Evolutionary conservation across 1,140 invertebrate species (phyloP).

Genomic region (Manduca sexta): DNA sequence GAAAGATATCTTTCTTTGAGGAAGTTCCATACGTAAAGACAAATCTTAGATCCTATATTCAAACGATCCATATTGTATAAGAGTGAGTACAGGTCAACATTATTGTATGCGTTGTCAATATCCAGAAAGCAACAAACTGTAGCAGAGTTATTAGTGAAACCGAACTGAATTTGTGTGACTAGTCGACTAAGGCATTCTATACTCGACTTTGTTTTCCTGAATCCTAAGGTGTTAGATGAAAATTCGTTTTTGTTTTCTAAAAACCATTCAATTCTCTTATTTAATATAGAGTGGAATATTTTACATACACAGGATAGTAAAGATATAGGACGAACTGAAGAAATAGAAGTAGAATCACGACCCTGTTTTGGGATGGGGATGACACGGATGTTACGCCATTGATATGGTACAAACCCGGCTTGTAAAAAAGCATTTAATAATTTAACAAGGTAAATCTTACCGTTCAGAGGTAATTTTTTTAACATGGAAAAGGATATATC

Average conservation of each 20-base stretch:
- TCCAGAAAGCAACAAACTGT: too few species aligned
- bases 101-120: too few species aligned
- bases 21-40: too few species aligned
- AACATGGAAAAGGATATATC: conserved; percentile 19
- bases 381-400: conserved; percentile 3
- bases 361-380: conserved; percentile 1
- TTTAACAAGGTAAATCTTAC: background rate
- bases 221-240: background rate
- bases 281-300: conserved; percentile 2
- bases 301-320: conserved; percentile 3
- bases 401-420: background rate
- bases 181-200: conserved; percentile 9
- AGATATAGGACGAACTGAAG: background rate
- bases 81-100: too few species aligned
- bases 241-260: conserved; percentile 4
- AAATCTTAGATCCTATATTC: too few species aligned
- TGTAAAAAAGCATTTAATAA: background rate
- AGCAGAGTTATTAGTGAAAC: conserved; percentile 9
- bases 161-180: conserved; percentile 7
- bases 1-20: too few species aligned
- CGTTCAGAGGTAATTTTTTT: background rate
- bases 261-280: conserved; percentile 5
- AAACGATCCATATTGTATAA: too few species aligned
- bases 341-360: background rate
- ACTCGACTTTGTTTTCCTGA: conserved; percentile 6